These are phyloP conservation scores for Mactromeris polynyma DNA, from an alignment of 2,888 invertebrate species.

Conservation along the genomic window DNA sequence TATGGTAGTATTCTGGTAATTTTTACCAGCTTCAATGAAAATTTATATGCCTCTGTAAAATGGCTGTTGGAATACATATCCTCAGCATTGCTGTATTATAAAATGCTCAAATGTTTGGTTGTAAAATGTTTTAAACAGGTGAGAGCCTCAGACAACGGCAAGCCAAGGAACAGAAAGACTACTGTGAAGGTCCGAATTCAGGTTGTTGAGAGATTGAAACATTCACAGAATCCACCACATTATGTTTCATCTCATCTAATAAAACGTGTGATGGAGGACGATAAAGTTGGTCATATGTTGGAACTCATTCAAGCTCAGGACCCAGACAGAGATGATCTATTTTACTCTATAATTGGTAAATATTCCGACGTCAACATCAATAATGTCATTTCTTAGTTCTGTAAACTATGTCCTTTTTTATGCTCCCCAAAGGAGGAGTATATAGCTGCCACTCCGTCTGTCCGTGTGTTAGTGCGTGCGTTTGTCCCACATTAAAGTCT, in stretches of 20 bases:
- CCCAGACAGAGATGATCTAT: constrained; percentile 94
- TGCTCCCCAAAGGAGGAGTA: no score
- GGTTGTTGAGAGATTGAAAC: constrained; percentile 77
- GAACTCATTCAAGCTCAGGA: constrained; percentile 95
- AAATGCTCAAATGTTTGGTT: no score
- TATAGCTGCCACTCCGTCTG: no score
- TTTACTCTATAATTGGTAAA: constrained; percentile 93
- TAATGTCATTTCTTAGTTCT: not conserved
- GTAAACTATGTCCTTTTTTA: not conserved
- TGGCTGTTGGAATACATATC: no score
- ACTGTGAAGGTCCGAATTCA: constrained; percentile 87
- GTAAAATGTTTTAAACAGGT: constrained; percentile 54
- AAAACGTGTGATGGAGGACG: constrained; percentile 88
- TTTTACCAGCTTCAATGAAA: no score
- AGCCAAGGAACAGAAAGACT: constrained; percentile 79
- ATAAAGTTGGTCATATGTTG: constrained; percentile 95
- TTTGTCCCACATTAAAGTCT: no score
- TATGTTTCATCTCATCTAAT: constrained; percentile 88
- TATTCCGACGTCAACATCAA: not conserved
- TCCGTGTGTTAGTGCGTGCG: no score
- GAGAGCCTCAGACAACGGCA: constrained; percentile 81
- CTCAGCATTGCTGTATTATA: no score
- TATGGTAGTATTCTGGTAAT: no score
- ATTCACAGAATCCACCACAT: constrained; percentile 89
- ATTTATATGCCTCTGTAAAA: no score